These are phyloP conservation scores for Atractosteus spatula DNA, from an alignment of 2,113 vertebrate species.

Conservation along the genomic window DNA sequence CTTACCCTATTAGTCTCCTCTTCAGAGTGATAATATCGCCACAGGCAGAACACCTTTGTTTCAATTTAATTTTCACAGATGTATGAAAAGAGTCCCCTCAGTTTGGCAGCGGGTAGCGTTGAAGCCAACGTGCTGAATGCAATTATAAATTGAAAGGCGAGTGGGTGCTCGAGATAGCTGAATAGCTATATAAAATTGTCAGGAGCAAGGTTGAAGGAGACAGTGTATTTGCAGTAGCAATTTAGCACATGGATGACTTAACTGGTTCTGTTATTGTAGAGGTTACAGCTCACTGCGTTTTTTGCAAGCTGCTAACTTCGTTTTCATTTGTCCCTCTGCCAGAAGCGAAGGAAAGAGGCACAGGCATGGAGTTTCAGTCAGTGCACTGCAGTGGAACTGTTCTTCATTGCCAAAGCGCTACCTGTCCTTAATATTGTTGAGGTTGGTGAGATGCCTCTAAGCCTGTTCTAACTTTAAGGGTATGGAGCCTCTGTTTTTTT, in stretches of 20 bases:
- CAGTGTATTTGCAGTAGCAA: conserved; percentile 52
- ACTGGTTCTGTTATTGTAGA: conserved; percentile 58
- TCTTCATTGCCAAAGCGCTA: neutral
- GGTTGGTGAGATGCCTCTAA: neutral
- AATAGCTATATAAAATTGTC: conserved; percentile 21
- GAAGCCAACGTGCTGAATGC: conserved; percentile 19
- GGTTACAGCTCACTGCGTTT: conserved; percentile 10
- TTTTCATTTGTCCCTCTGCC: conserved; percentile 35
- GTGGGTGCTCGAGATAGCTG: conserved; percentile 30
- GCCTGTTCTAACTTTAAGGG: neutral
- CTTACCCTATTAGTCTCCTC: too few species aligned
- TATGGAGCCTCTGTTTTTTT: too few species aligned
- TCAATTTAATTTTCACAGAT: too few species aligned
- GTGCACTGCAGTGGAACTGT: conserved; percentile 20
- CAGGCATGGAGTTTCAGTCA: conserved; percentile 21
- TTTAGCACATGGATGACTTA: conserved; percentile 62
- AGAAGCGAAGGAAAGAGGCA: neutral
- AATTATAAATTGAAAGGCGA: conserved; percentile 43
- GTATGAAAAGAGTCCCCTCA: neutral
- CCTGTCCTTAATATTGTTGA: too few species aligned
- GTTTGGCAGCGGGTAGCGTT: conserved; percentile 5
- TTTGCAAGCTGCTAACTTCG: conserved; percentile 10
- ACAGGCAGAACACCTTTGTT: too few species aligned
- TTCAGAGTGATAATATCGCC: too few species aligned
- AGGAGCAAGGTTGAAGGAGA: conserved; percentile 38